Evolutionary conservation across 2,888 invertebrate genomes (phyloP), one percentile per base, ranked within the genome.

Genomic region (Volucella zonaria): DNA sequence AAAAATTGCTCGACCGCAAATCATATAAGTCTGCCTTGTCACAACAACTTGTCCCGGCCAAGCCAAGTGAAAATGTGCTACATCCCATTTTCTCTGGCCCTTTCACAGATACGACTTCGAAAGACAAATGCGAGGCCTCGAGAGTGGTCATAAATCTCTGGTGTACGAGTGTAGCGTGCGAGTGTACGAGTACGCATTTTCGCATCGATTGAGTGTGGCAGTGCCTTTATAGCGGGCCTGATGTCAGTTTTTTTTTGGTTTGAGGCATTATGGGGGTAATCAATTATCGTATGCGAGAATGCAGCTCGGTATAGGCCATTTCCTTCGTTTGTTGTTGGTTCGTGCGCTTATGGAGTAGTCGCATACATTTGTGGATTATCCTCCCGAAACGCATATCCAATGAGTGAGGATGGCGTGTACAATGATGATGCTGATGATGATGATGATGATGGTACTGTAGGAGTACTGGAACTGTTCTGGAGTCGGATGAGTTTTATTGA

Each of bases 81-180:
- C 82, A 83, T 83, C 54, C 82, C 64, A 79, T 74, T 64, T 64
- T 62, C 73, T 62, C 12, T 51, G 45, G 56, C 67, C 74, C 59
- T 74, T 74, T 70, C 58, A 56, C 58, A 56, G 64, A 79, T 83
- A 75, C 31, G 31, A 73, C 66, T 75, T 49, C 66, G 54, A 47
- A 83, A 83, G 80, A 83, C 80, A 80, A 83, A 83, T 83, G 80
- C 56, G 80, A 71, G 66, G 61, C 66, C 83, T 76, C 54, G 47
- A 83, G 74, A 79, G 80, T 80, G 83, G 75, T 67, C 66, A 83
- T 83, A 83, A 83, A 83, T 83, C 83, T 83, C 80, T 71, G 51
- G 70, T 14, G 61, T 54, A 79, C 66, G 56, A 56, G 62, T 23
- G 31, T 38, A 62, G 40, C 51, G 47, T 75, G 31, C 6, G 31